A percentile compares a stretch with the other conserved stretches of the same genome.
phyloP scores from a whole-genome alignment of 2,888 invertebrate species.

The Eilema griseolum region DNA sequence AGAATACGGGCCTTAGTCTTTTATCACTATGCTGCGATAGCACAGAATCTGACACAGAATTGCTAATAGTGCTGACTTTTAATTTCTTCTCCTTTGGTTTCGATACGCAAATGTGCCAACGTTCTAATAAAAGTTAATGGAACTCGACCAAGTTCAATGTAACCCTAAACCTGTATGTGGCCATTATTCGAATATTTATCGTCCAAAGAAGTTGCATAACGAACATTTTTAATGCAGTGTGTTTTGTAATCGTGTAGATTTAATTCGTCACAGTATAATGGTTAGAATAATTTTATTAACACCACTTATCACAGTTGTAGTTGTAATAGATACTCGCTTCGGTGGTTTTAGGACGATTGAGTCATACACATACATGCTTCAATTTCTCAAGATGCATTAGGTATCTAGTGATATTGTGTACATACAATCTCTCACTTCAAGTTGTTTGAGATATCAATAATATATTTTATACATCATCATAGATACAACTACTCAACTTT shows the following conservation, averaged over 20 bases:
- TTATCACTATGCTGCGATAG: background rate
- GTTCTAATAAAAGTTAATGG: background rate
- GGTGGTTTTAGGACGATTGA: constrained; percentile 37
- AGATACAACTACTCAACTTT: background rate
- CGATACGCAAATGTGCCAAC: background rate
- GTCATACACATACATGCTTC: constrained; percentile 27
- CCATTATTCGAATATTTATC: constrained; percentile 15
- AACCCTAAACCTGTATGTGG: background rate
- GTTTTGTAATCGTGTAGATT: constrained; percentile 42
- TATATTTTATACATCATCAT: background rate
- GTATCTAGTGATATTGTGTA: constrained; percentile 23
- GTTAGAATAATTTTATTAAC: constrained; percentile 29
- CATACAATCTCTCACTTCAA: constrained; percentile 13
- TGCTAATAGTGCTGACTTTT: no score
- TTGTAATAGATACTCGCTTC: constrained; percentile 11
- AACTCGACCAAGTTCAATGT: background rate
- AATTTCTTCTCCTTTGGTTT: background rate
- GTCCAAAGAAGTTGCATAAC: constrained; percentile 30
- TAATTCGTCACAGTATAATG: constrained; percentile 50
- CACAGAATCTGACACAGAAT: no score
- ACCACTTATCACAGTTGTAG: constrained; percentile 38
- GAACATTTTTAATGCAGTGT: constrained; percentile 39
- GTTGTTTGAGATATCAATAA: constrained; percentile 15
- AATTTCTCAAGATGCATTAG: constrained; percentile 28
- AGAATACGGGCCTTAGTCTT: background rate